Conservation (phyloP, 2,888 invertebrate species). For the Parnassius glacialis region DNA sequence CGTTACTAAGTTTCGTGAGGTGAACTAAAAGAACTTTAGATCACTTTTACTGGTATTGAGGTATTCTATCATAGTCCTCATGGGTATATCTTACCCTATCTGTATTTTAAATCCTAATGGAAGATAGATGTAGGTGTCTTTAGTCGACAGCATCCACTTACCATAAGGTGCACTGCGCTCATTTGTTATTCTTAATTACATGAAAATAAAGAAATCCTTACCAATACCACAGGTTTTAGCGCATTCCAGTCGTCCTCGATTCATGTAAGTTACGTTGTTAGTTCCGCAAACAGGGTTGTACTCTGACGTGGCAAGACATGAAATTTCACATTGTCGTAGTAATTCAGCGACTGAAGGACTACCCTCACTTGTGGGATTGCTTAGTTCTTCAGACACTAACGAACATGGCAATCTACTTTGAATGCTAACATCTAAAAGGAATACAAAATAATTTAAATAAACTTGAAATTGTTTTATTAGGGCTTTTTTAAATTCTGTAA, state of each 20-base stretch:
- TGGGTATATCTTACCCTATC: too few species aligned
- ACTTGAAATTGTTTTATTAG: too few species aligned
- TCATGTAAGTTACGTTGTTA: conserved; percentile 50
- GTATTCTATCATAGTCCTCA: too few species aligned
- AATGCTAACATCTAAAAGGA: conserved; percentile 29
- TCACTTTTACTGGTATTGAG: too few species aligned
- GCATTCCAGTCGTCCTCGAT: conserved; percentile 50
- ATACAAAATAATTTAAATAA: neutral
- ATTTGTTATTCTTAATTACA: too few species aligned
- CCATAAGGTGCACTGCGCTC: too few species aligned
- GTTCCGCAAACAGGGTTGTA: conserved; percentile 63
- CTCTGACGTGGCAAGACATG: conserved; percentile 48
- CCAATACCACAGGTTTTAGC: conserved; percentile 53
- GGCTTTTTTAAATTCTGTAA: too few species aligned
- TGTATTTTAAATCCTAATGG: too few species aligned
- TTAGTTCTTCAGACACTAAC: neutral
- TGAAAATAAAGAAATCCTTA: conserved; percentile 34
- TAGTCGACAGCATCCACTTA: too few species aligned
- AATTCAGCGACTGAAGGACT: neutral
- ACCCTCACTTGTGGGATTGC: neutral
- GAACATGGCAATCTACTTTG: conserved; percentile 29
- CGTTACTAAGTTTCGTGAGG: too few species aligned
- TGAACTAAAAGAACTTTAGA: neutral
- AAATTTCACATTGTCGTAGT: conserved; percentile 30
- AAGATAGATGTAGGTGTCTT: too few species aligned